These are phyloP conservation scores for Acropternis orthonyx DNA, from an alignment of 2,797 vertebrate genomes.

Conservation along the genomic window DNA sequence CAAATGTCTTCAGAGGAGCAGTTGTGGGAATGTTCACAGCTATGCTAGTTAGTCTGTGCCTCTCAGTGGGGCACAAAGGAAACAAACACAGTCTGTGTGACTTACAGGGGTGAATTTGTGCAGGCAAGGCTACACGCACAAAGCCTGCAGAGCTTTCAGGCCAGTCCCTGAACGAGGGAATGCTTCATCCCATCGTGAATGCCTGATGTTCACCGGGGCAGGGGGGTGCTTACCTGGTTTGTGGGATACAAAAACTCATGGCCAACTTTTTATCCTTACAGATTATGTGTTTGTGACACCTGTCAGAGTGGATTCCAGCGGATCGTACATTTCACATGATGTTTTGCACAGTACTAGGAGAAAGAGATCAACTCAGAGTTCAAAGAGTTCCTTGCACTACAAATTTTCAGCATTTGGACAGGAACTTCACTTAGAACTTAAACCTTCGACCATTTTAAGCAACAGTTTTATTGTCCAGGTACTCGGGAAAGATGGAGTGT, in stretches of 20 bases:
- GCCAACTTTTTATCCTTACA: conserved; percentile 70
- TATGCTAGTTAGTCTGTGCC: conserved; percentile 36
- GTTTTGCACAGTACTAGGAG: conserved; percentile 82
- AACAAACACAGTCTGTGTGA: conserved; percentile 40
- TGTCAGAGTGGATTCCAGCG: conserved; percentile 88
- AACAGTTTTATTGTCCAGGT: conserved; percentile 89
- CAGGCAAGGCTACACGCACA: neutral
- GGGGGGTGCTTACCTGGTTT: neutral
- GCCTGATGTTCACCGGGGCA: neutral
- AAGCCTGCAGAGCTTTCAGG: neutral
- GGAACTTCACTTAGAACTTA: conserved; percentile 91
- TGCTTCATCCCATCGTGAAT: neutral
- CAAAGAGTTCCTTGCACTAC: conserved; percentile 84
- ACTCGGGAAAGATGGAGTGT: conserved; percentile 81
- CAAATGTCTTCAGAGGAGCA: conserved; percentile 62
- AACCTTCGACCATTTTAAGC: conserved; percentile 84
- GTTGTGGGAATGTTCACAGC: conserved; percentile 69
- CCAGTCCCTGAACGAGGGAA: neutral
- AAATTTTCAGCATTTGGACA: conserved; percentile 89
- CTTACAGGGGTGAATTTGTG: neutral
- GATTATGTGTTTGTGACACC: conserved; percentile 93
- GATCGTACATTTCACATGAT: conserved; percentile 86
- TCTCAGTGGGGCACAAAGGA: conserved; percentile 53
- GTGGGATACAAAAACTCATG: conserved; percentile 34
- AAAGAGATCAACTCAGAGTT: conserved; percentile 81